phyloP scores from a whole-genome alignment of 1,140 invertebrate species.

The Drosophila pseudoobscura region DNA sequence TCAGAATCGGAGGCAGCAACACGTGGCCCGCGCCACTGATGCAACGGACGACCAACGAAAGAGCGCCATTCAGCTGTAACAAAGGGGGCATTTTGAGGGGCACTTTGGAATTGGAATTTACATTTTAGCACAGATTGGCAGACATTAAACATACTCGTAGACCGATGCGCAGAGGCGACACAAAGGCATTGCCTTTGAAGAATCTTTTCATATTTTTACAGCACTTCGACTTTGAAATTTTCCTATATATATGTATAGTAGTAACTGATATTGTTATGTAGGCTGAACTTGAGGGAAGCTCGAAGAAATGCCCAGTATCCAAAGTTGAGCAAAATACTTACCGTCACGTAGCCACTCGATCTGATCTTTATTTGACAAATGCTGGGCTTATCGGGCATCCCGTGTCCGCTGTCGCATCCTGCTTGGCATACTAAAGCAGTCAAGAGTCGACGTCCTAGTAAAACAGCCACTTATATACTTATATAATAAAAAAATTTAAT shows the following conservation, averaged over 20 bases:
- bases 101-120: too few species aligned
- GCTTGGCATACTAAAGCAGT: slow-evolving; percentile 38
- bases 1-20: slow-evolving; percentile 21
- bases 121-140: too few species aligned
- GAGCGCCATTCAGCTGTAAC: too few species aligned
- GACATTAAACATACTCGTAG: too few species aligned
- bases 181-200: too few species aligned
- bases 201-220: too few species aligned
- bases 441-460: slow-evolving; percentile 3
- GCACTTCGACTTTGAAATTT: too few species aligned
- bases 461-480: slow-evolving; percentile 45
- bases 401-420: slow-evolving; percentile 38
- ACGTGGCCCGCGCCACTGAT: slow-evolving; percentile 39
- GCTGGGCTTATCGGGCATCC: slow-evolving; percentile 7
- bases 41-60: slow-evolving; percentile 23
- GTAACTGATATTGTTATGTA: too few species aligned
- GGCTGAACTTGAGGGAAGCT: too few species aligned
- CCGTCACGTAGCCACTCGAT: slow-evolving; percentile 22
- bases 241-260: too few species aligned
- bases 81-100: too few species aligned
- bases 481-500: not conserved
- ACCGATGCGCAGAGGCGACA: too few species aligned
- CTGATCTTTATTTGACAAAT: slow-evolving; percentile 15
- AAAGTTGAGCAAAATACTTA: slow-evolving; percentile 5
- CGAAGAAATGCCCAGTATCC: not conserved